Evolutionary conservation across 2,888 invertebrate genomes (phyloP), one percentile per base, ranked within the genome.

Genomic region (Onthophagus sagittarius): DNA sequence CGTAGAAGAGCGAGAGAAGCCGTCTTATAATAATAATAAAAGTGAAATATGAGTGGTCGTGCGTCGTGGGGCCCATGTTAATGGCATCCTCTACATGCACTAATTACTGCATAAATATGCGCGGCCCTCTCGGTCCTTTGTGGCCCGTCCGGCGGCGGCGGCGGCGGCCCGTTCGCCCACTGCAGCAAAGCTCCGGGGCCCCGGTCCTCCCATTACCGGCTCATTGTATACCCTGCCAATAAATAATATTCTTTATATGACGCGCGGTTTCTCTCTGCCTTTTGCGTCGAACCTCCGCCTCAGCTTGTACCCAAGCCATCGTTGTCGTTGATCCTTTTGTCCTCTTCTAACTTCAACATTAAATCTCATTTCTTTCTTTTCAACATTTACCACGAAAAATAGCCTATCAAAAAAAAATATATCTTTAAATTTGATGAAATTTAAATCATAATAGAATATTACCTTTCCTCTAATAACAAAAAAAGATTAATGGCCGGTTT

Each of bases 191-290:
- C 74, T 71, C 75, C 74, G 76, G 69, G 76, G 73, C 70, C 71
- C 75, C 70, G 74, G 72, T 81, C 78, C 80, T 79, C 81, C 84
- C 83, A 84, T 84, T 84, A 84, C 83, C 77, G 81, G 80, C 82
- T 84, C 83, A 84, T 84, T 84, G 84, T 84, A 83, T 83, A 83
- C 83, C 78, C 80, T 80, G 83, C 83, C 84, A 83, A 84, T 84
- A 84, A 84, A 84, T 84, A 84, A 84, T 84, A 84, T 84, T 84
- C 84, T 84, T 84, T 84, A 84, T 84, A 84, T 83, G 84, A 84
- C 82, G 81, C 67, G 80, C 80, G 80, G 77, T 80, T 31, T 23
- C 67, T 2, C 14, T 67, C 67, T 67, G 31, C 31, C 67, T 67
- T 32, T 67, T 31, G n/a, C 23, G 15, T 31, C 31, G 23, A 5